Evolutionary conservation across 2,113 vertebrate genomes (phyloP).

Genomic region (Calcarius ornatus): DNA sequence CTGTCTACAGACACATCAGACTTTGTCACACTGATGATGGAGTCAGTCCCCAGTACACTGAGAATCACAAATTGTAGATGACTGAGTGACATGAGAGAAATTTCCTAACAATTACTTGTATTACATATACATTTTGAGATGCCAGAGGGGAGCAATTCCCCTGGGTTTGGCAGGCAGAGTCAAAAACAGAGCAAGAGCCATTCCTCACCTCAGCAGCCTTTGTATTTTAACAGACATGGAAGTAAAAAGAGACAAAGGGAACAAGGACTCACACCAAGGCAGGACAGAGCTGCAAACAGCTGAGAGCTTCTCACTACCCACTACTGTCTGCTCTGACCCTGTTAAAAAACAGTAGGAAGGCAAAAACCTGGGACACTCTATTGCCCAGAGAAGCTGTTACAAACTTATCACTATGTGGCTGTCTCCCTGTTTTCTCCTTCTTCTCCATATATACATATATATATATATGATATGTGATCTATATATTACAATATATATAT

Average conservation of each 20-base stretch:
- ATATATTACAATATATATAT: too few species aligned
- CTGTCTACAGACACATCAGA: not conserved
- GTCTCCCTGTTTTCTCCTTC: not conserved
- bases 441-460: not conserved
- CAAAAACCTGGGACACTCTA: not conserved
- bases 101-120: not conserved
- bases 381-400: not conserved
- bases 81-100: not conserved
- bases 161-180: not conserved
- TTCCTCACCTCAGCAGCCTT: not conserved
- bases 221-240: not conserved
- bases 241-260: not conserved
- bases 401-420: not conserved
- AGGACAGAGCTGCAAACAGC: not conserved
- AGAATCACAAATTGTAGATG: not conserved
- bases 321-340: accelerated
- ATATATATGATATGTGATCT: too few species aligned
- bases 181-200: not conserved
- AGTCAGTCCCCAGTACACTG: not conserved
- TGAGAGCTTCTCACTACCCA: not conserved
- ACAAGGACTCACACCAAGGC: not conserved
- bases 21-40: not conserved
- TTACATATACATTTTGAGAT: not conserved
- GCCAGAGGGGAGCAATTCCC: not conserved
- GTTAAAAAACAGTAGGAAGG: not conserved